Evolutionary conservation across 2,888 invertebrate genomes (phyloP), one percentile per base, ranked within the genome.

Genomic region (Napeogenes sylphis): DNA sequence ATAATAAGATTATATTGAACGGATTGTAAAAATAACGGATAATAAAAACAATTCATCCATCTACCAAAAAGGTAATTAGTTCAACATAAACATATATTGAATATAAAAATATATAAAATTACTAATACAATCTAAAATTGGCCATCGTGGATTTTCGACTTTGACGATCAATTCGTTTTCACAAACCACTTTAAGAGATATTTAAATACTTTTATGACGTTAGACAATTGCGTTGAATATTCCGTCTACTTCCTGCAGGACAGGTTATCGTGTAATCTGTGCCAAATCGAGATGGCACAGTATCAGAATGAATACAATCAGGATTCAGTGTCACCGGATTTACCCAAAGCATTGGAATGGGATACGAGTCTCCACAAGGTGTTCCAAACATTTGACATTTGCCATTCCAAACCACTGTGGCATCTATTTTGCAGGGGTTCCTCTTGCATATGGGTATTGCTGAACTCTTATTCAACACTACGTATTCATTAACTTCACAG

Each of bases 391-490:
- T 68, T 65, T 90, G 87, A 71, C 94, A 94, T 45, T 80, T 82
- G 1, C 85, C 84, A 45, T 91, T 83, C 73, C 79, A 91, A 10
- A 70, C 68, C 0, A 92, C 92, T 38, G 74, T 71, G 0, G 91
- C 91, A 70, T 94, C 93, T 1, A 72, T 64, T 4, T 65, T 66
- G 74, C 95, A 95, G 0, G 93, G 92, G 83, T 95, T 95, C 32
- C 70, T 71, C 4, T 83, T 84, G 73, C 95, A 95, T 59, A 86
- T 81, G 0, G 95, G 94, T 53, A 93, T 83, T 0, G 90, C 85
- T 13, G 92, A 76, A 46, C 89, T 82, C 53, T 74, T 68, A 10
- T 85, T 86, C 30, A 95, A 83, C 6, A 92, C 76, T 33, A 95
- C 82, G 72, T 93, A 92, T 61, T 93, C 75, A 0, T 86, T 85